phyloP scores from a whole-genome alignment of 2,797 vertebrate genomes.

The Gambusia yucatana region DNA sequence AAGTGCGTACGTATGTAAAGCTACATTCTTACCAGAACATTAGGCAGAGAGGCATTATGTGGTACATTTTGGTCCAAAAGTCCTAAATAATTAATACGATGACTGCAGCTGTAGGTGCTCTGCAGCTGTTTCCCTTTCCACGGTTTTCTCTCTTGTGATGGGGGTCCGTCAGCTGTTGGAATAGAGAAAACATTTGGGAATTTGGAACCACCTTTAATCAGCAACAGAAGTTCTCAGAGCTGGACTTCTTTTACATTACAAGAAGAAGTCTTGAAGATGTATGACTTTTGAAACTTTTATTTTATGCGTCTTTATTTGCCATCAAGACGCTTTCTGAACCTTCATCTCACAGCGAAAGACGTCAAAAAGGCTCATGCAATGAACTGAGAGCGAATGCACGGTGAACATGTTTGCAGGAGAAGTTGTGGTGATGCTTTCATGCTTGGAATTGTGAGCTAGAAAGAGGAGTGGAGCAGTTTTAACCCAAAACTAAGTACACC shows the following conservation, averaged over 20 bases:
- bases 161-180: background rate
- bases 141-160: background rate
- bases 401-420: background rate
- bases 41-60: background rate
- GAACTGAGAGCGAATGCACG: background rate
- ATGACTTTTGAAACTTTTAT: background rate
- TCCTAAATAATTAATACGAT: background rate
- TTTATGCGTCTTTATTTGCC: background rate
- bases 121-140: background rate
- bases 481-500: background rate
- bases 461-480: background rate
- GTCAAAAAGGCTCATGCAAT: background rate
- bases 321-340: background rate
- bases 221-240: background rate
- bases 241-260: background rate
- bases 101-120: background rate
- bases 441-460: background rate
- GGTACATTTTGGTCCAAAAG: background rate
- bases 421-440: background rate
- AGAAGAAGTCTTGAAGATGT: background rate
- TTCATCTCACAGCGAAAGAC: background rate
- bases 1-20: background rate
- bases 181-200: background rate
- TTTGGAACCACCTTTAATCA: background rate
- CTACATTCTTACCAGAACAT: slow-evolving; percentile 5